Conservation (phyloP, 2,113 vertebrate genomes). For the Nesogale talazaci region DNA sequence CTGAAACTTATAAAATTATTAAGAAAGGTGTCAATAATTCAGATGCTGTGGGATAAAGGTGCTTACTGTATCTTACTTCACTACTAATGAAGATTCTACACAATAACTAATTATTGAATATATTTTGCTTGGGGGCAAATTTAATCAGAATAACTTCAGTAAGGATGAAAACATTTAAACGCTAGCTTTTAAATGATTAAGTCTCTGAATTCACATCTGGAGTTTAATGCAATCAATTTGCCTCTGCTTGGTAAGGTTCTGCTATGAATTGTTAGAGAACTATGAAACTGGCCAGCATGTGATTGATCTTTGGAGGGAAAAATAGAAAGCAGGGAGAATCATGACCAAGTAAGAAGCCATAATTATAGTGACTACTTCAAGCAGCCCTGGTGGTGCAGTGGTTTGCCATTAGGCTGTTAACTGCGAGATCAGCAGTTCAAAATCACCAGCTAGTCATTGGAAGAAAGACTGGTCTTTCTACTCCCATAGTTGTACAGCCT, state of each 20-base stretch:
- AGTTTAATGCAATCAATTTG: background rate
- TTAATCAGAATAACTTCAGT: conserved; percentile 15
- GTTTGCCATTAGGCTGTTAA: no score
- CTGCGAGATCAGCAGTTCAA: no score
- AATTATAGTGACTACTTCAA: background rate
- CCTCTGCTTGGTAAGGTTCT: background rate
- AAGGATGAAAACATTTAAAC: background rate
- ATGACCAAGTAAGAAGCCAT: background rate
- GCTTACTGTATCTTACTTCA: background rate
- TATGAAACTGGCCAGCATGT: background rate
- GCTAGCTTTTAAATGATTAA: background rate
- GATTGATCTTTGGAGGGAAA: background rate
- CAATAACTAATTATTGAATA: background rate
- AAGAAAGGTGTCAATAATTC: background rate
- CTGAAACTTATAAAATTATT: conserved; percentile 60
- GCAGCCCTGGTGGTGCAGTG: no score
- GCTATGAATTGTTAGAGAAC: background rate
- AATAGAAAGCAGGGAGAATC: background rate
- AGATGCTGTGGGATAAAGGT: background rate
- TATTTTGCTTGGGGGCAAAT: background rate
- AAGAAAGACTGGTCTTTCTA: no score
- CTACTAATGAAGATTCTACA: conserved; percentile 2
- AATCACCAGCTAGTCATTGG: no score
- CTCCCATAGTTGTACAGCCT: no score
- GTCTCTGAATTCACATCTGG: background rate